Evolutionary conservation across 2,888 invertebrate genomes (phyloP).

Genomic region (Macrosoma leucophasiata): DNA sequence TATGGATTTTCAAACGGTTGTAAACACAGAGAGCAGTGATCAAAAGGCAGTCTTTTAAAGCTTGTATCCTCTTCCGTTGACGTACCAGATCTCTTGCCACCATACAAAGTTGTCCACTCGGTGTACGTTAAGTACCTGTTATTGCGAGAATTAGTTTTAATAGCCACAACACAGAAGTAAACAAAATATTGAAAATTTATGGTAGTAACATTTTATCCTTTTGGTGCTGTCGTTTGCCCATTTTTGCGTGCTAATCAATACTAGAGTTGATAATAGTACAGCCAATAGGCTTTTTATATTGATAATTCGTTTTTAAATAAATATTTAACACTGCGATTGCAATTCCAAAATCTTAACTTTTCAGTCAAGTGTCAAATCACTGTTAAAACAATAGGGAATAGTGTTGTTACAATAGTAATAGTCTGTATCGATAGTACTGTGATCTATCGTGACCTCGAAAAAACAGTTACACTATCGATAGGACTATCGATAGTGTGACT

Average conservation of each 20-base stretch:
- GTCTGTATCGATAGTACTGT: too few species aligned
- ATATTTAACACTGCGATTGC: too few species aligned
- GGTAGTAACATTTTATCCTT: slow-evolving; percentile 92
- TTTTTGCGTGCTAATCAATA: slow-evolving; percentile 56
- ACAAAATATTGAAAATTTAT: slow-evolving; percentile 1
- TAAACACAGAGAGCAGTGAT: slow-evolving; percentile 93
- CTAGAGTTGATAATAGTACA: neutral
- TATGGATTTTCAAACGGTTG: slow-evolving; percentile 95
- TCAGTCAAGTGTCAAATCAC: too few species aligned
- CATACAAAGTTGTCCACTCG: slow-evolving; percentile 93
- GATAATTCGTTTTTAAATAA: too few species aligned
- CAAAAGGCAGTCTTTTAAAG: slow-evolving; percentile 94
- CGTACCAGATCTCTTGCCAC: slow-evolving; percentile 86
- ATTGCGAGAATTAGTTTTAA: slow-evolving; percentile 14
- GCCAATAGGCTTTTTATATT: too few species aligned
- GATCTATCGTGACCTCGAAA: too few species aligned
- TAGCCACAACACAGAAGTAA: slow-evolving; percentile 19
- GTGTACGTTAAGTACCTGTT: slow-evolving; percentile 89
- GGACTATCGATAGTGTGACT: too few species aligned
- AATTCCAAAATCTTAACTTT: too few species aligned
- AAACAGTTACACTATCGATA: too few species aligned
- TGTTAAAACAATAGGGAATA: too few species aligned
- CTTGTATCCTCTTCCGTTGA: slow-evolving; percentile 83
- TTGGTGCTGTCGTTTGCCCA: slow-evolving; percentile 96
- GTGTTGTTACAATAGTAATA: too few species aligned